Evolutionary conservation across 1,140 invertebrate species (phyloP), one percentile per base, ranked within the genome.

Genomic region (Penaeus japonicus): DNA sequence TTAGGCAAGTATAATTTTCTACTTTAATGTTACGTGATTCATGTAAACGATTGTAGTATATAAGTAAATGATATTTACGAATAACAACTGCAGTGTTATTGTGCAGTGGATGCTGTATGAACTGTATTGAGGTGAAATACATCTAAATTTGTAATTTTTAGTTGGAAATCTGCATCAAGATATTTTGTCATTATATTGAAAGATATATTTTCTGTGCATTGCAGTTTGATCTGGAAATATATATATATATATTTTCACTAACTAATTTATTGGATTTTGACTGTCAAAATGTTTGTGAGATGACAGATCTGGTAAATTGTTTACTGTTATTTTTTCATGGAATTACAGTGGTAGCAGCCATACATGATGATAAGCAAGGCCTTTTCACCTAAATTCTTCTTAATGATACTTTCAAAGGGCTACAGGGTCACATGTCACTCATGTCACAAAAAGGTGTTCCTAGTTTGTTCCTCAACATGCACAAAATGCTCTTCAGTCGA

Each of bases 401-500:
- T 73, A 30, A 30, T 15, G 18, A 73, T 62, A 75, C 78, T 77
- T 59, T 65, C 30, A 80, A 55, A 86, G 77, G 85, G 77, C 53
- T 86, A 86, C 85, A 86, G 85, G 85, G 85, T 86, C 53, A 79
- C 75, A 62, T 79, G 85, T 79, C 85, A 86, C 75, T 86, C 77
- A 86, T 62, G 75, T 59, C 77, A 86, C 77, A 86, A 78, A 85
- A 85, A 86, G 55, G 27, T 86, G 85, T 86, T 86, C 85, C 85
- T 86, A 80, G 70, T 73, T 73, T 47, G 47, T 47, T 47, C 47
- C 47, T 47, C 47, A 47, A 47, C 47, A 47, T 47, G 47, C 47
- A 47, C 47, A 47, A 47, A 47, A 47, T 47, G 47, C 47, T 47
- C 47, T 47, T 47, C 47, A 47, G 47, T 47, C 47, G 47, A 47